phyloP scores from a whole-genome alignment of 2,888 invertebrate species.

The Cephus runcator region DNA sequence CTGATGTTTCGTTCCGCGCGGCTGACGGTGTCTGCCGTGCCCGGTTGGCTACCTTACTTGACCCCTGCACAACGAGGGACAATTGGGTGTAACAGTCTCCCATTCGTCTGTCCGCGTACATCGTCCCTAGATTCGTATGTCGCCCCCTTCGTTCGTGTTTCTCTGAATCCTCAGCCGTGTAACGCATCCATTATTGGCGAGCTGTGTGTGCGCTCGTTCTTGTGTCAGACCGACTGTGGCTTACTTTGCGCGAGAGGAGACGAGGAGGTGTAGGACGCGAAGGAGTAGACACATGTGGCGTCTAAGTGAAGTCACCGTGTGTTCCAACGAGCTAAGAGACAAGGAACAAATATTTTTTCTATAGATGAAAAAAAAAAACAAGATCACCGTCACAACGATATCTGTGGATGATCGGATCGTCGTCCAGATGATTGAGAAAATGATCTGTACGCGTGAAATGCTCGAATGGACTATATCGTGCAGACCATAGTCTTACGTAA shows the following conservation, averaged over 20 bases:
- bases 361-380: not conserved
- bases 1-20: constrained; percentile 7
- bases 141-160: constrained; percentile 35
- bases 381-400: not conserved
- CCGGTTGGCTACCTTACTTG: constrained; percentile 62
- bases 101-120: constrained; percentile 56
- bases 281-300: not conserved
- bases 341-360: not conserved
- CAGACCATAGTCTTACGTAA: not conserved
- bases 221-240: constrained; percentile 18
- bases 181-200: constrained; percentile 49
- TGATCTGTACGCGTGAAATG: not conserved
- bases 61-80: constrained; percentile 65
- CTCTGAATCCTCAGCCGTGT: constrained; percentile 47
- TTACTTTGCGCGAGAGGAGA: constrained; percentile 5
- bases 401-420: not conserved
- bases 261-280: not conserved
- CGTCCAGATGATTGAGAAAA: not conserved
- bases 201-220: constrained; percentile 15
- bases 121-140: constrained; percentile 17
- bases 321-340: not conserved
- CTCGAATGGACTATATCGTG: not conserved
- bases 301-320: not conserved
- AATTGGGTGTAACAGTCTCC: constrained; percentile 66
- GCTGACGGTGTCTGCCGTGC: constrained; percentile 55